Evolutionary conservation across 2,888 invertebrate species (phyloP), one percentile per base, ranked within the genome.

Genomic region (Diadromus collaris): DNA sequence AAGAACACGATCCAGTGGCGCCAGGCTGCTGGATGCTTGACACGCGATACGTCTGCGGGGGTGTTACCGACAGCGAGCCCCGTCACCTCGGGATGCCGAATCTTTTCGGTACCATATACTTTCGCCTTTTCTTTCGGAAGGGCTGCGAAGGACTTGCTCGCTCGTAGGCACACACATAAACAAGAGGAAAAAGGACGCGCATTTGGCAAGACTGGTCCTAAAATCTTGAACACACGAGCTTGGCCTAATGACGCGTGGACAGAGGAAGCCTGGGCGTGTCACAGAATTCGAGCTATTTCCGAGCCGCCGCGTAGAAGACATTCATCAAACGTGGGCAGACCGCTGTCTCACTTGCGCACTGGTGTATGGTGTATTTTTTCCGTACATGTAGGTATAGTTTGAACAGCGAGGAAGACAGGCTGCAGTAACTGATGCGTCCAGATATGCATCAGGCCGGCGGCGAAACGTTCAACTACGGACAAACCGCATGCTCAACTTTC

Each of bases 21-120:
- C 90, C 90, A 87, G 84, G 84, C 82, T 29, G 83, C 84, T 87
- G 82, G 88, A 80, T 80, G 85, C 76, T 80, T 84, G 90, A 89
- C 90, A 90, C 87, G 89, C 87, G 89, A 90, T 89, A 86, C 86
- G 88, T 86, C 85, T 85, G 83, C 83, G 81, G 82, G 86, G 86
- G 87, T 87, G 88, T 87, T 83, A 86, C 83, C 82, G 80, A 79
- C 51, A 67, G 60, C 64, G 67, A 70, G 41, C 46, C 51, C 41
- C 67, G 46, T 64, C 71, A 79, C 76, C 81, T 81, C 65, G 64
- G 67, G 51, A 54, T 46, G 29, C 48, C 54, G 73, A 76, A 76
- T 32, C 64, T 54, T 68, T 71, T 69, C 69, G 58, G 61, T n/a
- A 56, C 46, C 64, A 32, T 67, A 44, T 56, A 65, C 56, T 41